Percentiles rank a stretch among this genome's conserved stretches.
Conservation (phyloP, 2,113 vertebrate genomes). For the Turdus rufiventris region DNA sequence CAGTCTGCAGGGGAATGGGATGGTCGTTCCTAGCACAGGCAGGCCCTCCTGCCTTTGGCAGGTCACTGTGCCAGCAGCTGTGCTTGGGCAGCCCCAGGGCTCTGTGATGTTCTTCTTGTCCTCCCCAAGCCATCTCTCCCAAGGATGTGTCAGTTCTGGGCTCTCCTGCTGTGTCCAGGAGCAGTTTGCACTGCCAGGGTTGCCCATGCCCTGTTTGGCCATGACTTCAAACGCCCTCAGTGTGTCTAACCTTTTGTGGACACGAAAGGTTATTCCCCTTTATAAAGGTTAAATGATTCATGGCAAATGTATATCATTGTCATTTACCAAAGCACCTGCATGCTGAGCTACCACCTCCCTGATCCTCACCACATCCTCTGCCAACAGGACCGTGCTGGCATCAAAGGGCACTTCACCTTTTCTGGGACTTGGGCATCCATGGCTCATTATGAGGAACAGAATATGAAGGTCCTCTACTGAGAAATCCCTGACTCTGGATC, state of each 20-base stretch:
- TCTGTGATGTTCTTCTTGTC: not conserved
- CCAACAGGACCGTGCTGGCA: not conserved
- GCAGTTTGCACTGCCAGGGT: not conserved
- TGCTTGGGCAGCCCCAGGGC: not conserved
- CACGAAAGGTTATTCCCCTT: rapidly evolving
- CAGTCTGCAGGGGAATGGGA: rapidly evolving
- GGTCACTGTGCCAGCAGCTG: rapidly evolving
- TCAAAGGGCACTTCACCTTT: not conserved
- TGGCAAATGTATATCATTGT: not conserved
- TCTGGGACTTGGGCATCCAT: not conserved
- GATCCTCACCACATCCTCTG: not conserved
- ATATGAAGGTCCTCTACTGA: not conserved
- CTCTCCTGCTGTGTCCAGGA: not conserved
- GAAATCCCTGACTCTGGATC: not conserved
- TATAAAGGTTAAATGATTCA: not conserved
- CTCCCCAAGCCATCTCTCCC: not conserved
- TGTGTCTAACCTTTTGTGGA: not conserved
- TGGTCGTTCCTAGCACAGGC: rapidly evolving
- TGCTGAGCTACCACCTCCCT: not conserved
- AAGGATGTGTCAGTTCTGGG: not conserved
- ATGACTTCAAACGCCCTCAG: rapidly evolving
- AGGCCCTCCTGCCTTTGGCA: not conserved
- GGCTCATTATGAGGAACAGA: not conserved
- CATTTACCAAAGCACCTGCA: not conserved
- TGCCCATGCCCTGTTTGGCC: not conserved